Percentiles rank a stretch among this genome's conserved stretches.
Conservation (phyloP, 2,113 vertebrate species). For the Odontophorus gujanensis region DNA sequence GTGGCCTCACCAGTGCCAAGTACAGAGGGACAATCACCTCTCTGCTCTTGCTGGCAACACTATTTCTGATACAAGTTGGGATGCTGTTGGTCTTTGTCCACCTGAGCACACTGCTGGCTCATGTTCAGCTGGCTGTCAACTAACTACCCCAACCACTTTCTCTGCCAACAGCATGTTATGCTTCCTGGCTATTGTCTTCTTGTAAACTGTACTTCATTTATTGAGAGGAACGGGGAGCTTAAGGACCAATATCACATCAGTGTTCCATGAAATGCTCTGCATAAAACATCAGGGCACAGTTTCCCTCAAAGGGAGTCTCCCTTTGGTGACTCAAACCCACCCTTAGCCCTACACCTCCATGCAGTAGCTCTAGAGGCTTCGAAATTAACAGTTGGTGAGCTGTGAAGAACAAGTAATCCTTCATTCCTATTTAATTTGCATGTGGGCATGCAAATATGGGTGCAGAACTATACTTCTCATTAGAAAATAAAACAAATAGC, state of each 20-base stretch:
- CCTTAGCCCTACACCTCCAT: background rate
- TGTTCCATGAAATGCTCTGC: too few species aligned
- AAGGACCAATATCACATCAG: background rate
- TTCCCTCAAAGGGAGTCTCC: background rate
- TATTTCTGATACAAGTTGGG: too few species aligned
- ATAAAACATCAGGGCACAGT: background rate
- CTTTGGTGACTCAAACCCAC: background rate
- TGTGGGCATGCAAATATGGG: background rate
- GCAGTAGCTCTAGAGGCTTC: background rate
- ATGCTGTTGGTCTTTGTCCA: too few species aligned
- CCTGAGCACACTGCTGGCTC: too few species aligned
- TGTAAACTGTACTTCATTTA: background rate
- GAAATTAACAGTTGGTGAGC: background rate
- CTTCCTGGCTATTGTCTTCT: background rate
- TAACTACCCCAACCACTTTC: background rate
- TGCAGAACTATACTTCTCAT: background rate
- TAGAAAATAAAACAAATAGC: background rate
- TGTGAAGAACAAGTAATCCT: background rate
- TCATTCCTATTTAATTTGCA: background rate
- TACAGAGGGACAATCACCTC: too few species aligned
- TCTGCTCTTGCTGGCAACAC: too few species aligned
- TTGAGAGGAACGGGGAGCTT: background rate
- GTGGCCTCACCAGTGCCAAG: too few species aligned
- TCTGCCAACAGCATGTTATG: background rate
- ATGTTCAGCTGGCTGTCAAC: too few species aligned